These are phyloP conservation scores for Tromatobia lineatoria DNA, from an alignment of 2,888 invertebrate genomes.

Conservation along the genomic window DNA sequence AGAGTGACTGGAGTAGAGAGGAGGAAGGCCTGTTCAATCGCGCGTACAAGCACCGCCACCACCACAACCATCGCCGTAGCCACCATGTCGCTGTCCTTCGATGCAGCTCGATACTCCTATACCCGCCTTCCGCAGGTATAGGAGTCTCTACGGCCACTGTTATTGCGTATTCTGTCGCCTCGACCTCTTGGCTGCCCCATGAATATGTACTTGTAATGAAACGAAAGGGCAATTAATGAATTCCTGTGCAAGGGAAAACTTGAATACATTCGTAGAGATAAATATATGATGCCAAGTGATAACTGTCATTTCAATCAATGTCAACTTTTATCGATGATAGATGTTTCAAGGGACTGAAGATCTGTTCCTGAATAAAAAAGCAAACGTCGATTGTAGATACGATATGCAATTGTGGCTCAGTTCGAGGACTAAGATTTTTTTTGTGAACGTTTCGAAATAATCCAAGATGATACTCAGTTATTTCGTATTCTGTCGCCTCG, in stretches of 20 bases:
- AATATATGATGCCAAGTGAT: neutral
- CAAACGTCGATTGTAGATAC: no score
- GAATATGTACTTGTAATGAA: slow-evolving; percentile 11
- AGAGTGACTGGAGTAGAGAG: slow-evolving; percentile 53
- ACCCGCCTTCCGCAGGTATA: no score
- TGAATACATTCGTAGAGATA: neutral
- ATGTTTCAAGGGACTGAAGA: no score
- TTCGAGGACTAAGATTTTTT: no score
- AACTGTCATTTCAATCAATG: neutral
- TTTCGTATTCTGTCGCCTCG: no score
- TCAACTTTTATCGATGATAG: no score
- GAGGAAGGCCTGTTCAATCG: slow-evolving; percentile 60
- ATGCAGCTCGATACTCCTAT: slow-evolving; percentile 44
- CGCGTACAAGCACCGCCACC: slow-evolving; percentile 53
- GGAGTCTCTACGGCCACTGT: slow-evolving; percentile 14
- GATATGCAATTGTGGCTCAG: no score
- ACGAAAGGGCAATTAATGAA: neutral
- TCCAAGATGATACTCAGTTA: no score
- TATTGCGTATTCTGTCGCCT: slow-evolving; percentile 31
- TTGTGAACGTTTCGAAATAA: no score
- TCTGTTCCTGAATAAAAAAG: no score
- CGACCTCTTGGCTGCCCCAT: slow-evolving; percentile 11
- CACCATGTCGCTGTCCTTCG: slow-evolving; percentile 40
- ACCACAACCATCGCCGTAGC: slow-evolving; percentile 26
- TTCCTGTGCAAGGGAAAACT: neutral